Base-by-base conservation (phyloP, 2,888 invertebrate genomes). In the Perithous albicinctus region DNA sequence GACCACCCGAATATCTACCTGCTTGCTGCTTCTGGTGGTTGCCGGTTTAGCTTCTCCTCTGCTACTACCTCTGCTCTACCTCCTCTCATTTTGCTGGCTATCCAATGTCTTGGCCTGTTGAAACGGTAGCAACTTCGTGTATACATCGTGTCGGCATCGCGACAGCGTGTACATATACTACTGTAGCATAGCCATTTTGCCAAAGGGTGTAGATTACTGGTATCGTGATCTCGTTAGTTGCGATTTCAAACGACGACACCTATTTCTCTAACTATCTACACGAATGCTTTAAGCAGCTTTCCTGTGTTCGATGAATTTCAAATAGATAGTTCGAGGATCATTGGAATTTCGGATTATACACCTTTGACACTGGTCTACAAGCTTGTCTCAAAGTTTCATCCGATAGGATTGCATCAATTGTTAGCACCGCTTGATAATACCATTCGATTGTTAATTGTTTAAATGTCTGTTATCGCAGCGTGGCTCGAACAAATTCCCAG, bases 1-100 rank as follows among this genome's bases (percentile, higher is more conserved):
- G 86, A 85, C 83, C 86, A 83, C 66, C 82, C 84, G 81, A 85
- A 86, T 83, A 79, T 86, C 84, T 84, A 86, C 86, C 86, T 86
- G 86, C 84, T 77, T 86, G 86, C 78, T 80, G 74, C 83, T 84
- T 82, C 79, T 81, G 54, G 32, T 69, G 54, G 41, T n/a, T 69
- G 80, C 56, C 67, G 77, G 48, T n/a, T n/a, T n/a, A n/a, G n/a
- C n/a, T n/a, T n/a, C n/a, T n/a, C n/a, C n/a, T n/a, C n/a, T n/a
- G n/a, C n/a, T n/a, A n/a, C n/a, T n/a, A n/a, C n/a, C 70, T 72
- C 46, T 69, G 77, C 64, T 15, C 56, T 74, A 54, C 38, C 59
- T 38, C 51, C 35, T 51, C 64, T 56, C 48, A n/a, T n/a, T n/a
- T n/a, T n/a, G n/a, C n/a, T 69, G 32, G 38, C 56, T 51, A 18